Evolutionary conservation across 2,797 vertebrate species (phyloP), one percentile per base, ranked within the genome.

Genomic region (Mormyrus hasselquistii): DNA sequence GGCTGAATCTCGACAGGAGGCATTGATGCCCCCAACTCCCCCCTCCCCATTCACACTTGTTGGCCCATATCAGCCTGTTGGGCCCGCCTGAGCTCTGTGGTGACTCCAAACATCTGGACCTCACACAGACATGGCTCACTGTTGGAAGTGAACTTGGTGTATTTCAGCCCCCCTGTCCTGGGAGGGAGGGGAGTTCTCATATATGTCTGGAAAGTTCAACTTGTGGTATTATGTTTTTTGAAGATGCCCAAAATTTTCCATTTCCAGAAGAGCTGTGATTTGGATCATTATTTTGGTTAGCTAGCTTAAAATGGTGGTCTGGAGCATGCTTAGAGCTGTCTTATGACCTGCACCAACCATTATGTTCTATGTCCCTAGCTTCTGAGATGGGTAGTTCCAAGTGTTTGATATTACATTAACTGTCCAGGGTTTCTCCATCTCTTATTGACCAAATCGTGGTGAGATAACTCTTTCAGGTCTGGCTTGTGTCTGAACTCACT

Each of bases 321-420:
- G 38, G 38, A n/a, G 19, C 19, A 19, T 79, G 16, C 34, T 79
- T 34, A 19, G 16, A 16, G 79, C 50, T 82, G 79, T 50, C 79
- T 55, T 14, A 86, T 19, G 53, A 79, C 85, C 85, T 59, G 9
- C 34, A 47, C n/a, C 1, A 14, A 14, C 19, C 90, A 87, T 59
- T 52, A 88, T 90, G 90, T 91, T 91, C 92, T 92, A 92, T 91
- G 91, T 92, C 90, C 90, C 12, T 10, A 69, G 83, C 89, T 79
- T 38, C 8, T 86, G 47, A 55, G 90, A 93, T 87, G 90, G 88
- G 87, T 87, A 16, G 38, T 12, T 87, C 91, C 93, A 93, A 91
- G 92, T 93, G 92, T 94, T 89, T 90, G 91, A 88, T 88, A 87
- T 88, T 88, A 86, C 16, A 84, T 12, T 55, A 47, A 90, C 47